Evolutionary conservation across 2,888 invertebrate genomes (phyloP).

Genomic region (Nomada ferruginata): DNA sequence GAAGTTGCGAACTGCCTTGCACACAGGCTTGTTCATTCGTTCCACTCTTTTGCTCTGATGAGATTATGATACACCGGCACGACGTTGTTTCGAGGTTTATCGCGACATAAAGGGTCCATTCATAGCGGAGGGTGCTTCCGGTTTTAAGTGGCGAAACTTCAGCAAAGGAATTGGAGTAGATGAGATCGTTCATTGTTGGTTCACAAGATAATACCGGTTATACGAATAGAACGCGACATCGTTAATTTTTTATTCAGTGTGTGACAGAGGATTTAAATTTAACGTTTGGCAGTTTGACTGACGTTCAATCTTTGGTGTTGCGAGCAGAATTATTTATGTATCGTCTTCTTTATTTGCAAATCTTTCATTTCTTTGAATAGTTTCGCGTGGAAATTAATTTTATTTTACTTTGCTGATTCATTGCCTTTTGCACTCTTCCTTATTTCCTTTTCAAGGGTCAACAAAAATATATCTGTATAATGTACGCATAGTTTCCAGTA

Average conservation of each 20-base stretch:
- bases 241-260: too few species aligned
- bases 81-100: background rate
- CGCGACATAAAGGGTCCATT: background rate
- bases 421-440: too few species aligned
- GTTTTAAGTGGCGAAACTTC: background rate
- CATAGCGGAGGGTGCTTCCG: background rate
- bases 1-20: slow-evolving; percentile 1
- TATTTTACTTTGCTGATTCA: background rate
- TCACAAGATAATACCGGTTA: background rate
- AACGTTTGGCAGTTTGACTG: too few species aligned
- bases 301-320: too few species aligned
- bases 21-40: slow-evolving; percentile 1
- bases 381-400: background rate
- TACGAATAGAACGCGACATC: background rate
- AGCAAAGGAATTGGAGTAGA: background rate
- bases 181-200: background rate
- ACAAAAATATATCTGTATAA: too few species aligned
- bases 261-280: too few species aligned
- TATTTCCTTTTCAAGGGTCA: too few species aligned
- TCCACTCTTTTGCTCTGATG: background rate
- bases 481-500: too few species aligned
- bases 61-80: background rate
- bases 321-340: too few species aligned
- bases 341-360: background rate
- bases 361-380: background rate